These are phyloP conservation scores for Tolypeutes matacus DNA, from an alignment of 2,797 vertebrate genomes.

Conservation along the genomic window DNA sequence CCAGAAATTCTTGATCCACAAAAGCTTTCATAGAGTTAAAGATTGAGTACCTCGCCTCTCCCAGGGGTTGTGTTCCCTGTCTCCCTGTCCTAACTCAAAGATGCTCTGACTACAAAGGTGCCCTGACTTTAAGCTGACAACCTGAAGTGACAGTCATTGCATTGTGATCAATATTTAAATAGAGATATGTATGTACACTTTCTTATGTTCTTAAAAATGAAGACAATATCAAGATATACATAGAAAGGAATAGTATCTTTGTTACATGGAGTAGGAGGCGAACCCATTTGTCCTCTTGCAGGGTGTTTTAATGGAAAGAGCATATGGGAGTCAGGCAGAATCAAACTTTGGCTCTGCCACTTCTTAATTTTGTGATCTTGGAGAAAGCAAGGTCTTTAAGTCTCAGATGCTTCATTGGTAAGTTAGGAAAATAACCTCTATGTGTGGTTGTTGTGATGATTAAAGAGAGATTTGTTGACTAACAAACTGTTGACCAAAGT, in stretches of 20 bases:
- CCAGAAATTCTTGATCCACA: not conserved
- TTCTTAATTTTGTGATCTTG: not conserved
- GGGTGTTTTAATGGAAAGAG: not conserved
- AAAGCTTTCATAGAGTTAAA: fast-evolving
- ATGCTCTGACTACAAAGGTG: not conserved
- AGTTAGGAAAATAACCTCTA: not conserved
- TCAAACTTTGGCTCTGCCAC: not conserved
- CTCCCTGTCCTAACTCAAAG: too few species aligned
- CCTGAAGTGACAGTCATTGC: too few species aligned
- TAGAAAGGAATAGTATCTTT: not conserved
- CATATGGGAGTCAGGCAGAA: too few species aligned
- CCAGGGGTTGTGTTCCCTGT: fast-evolving
- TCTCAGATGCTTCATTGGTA: not conserved
- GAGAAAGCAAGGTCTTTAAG: not conserved
- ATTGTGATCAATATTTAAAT: not conserved
- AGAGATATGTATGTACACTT: not conserved
- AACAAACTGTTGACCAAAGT: not conserved
- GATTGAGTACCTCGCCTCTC: fast-evolving
- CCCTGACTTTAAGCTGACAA: too few species aligned
- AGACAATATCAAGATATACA: not conserved
- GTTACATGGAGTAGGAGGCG: too few species aligned
- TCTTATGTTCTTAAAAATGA: too few species aligned
- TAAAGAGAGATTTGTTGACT: not conserved
- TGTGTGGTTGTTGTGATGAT: not conserved
- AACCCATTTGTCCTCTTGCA: fast-evolving